phyloP scores from a whole-genome alignment of 1,140 invertebrate genomes.

The Dendrolimus kikuchii region DNA sequence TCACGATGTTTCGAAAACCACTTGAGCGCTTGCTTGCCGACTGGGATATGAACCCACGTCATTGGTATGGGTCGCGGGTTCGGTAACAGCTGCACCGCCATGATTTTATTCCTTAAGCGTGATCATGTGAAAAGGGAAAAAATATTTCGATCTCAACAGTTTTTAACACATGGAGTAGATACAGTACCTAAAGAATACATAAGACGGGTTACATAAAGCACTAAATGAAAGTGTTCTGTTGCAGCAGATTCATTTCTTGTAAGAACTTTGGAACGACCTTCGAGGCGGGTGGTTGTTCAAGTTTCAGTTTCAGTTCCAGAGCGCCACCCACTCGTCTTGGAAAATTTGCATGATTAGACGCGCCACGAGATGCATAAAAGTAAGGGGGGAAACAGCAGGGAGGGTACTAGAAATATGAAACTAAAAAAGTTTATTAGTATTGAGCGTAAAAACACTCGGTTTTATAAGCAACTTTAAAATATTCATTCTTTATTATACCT shows the following conservation, averaged over 20 bases:
- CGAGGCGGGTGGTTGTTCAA: conserved; percentile 46
- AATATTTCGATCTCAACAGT: too few relatives aligned
- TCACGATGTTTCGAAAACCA: too few relatives aligned
- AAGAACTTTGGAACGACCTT: conserved; percentile 66
- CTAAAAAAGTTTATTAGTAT: too few relatives aligned
- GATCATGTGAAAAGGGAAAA: too few relatives aligned
- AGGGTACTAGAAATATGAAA: not conserved
- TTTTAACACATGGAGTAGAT: too few relatives aligned
- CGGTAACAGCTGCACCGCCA: too few relatives aligned
- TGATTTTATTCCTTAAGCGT: too few relatives aligned
- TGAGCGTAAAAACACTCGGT: too few relatives aligned
- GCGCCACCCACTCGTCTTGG: conserved; percentile 41
- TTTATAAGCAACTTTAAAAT: not conserved
- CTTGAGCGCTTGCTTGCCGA: too few relatives aligned
- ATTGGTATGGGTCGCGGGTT: too few relatives aligned
- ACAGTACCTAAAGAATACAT: conserved; percentile 1
- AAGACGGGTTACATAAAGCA: conserved; percentile 20
- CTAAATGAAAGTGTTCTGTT: conserved; percentile 62
- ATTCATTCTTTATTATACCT: not conserved
- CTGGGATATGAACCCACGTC: too few relatives aligned
- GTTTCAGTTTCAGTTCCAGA: conserved; percentile 52
- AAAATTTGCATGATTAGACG: conserved; percentile 62
- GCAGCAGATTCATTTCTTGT: conserved; percentile 55
- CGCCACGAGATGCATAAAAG: conserved; percentile 36
- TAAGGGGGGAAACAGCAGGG: conserved; percentile 2